Conservation (phyloP, 2,888 invertebrate species). For the Dryomyza anilis region DNA sequence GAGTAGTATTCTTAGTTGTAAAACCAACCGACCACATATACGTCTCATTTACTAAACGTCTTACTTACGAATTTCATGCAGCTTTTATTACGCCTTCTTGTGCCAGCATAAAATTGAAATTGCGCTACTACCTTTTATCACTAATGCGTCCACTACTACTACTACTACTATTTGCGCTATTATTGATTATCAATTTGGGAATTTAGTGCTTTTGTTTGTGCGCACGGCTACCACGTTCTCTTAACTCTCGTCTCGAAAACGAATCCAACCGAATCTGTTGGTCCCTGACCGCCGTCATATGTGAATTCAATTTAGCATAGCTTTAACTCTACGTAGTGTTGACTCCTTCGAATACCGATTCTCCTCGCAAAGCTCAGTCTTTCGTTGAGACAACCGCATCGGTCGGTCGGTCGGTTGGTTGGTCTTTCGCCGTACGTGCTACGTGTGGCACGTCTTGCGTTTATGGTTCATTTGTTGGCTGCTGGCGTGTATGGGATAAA, state of each 20-base stretch:
- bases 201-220: conserved; percentile 36
- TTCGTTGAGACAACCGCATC: too few species aligned
- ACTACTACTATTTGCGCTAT: too few species aligned
- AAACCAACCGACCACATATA: too few species aligned
- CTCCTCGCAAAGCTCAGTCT: too few species aligned
- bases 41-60: conserved; percentile 10
- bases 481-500: conserved; percentile 25
- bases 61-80: background rate
- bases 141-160: background rate
- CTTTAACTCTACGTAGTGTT: conserved; percentile 26
- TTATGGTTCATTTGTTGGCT: conserved; percentile 45
- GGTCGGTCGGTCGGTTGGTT: too few species aligned
- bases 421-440: background rate
- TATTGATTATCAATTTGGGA: conserved; percentile 62
- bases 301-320: conserved; percentile 41
- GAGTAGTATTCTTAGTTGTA: too few species aligned
- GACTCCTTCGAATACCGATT: too few species aligned
- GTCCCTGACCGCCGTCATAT: conserved; percentile 12
- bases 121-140: background rate
- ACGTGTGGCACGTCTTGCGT: conserved; percentile 47
- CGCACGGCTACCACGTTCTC: conserved; percentile 22
- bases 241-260: conserved; percentile 2
- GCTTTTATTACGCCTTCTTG: background rate
- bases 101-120: conserved; percentile 4
- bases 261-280: conserved; percentile 20